Conservation (phyloP, 2,113 vertebrate genomes). For the Dipodomys stephensi region DNA sequence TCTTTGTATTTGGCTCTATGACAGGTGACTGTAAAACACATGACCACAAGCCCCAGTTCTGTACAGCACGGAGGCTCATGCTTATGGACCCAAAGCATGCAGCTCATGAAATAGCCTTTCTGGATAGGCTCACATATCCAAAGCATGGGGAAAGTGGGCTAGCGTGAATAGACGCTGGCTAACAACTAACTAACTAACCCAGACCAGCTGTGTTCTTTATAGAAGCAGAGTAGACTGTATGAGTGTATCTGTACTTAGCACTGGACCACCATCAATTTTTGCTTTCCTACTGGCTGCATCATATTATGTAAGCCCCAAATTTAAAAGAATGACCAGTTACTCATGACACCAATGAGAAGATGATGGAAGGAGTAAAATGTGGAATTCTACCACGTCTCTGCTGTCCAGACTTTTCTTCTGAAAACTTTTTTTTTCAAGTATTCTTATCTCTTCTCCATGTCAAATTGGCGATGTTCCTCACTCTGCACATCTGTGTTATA, state of each 20-base stretch:
- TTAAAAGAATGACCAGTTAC: background rate
- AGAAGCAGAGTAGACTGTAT: background rate
- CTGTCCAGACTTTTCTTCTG: background rate
- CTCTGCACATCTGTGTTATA: fast-evolving
- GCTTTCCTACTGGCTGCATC: background rate
- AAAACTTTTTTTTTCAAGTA: background rate
- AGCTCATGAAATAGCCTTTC: background rate
- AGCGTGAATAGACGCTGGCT: background rate
- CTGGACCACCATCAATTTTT: background rate
- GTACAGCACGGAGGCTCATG: background rate
- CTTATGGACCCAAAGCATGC: background rate
- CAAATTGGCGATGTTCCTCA: background rate
- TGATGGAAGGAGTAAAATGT: background rate
- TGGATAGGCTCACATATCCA: background rate
- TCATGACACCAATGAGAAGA: background rate
- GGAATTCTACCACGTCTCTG: no score
- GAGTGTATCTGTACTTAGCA: background rate
- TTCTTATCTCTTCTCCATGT: background rate
- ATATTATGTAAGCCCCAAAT: background rate
- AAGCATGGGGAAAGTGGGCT: no score
- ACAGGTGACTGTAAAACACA: no score
- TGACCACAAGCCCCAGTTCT: background rate
- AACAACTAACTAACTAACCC: no score
- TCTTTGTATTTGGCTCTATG: background rate
- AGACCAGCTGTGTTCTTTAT: background rate